Evolutionary conservation across 2,888 invertebrate species (phyloP).

Genomic region (Thera britannica): DNA sequence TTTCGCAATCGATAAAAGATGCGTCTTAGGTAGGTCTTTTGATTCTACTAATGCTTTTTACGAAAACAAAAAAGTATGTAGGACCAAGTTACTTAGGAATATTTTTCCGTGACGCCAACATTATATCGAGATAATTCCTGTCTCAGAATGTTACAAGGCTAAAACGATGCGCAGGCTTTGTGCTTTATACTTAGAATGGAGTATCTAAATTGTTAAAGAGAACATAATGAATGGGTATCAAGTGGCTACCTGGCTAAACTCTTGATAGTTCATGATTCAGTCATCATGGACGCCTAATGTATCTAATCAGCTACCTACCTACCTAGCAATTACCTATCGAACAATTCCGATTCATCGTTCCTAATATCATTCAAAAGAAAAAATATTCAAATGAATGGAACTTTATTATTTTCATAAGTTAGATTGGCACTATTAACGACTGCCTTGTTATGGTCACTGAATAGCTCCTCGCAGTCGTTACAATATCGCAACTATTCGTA

Average conservation of each 20-base stretch:
- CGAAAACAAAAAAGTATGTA: no score
- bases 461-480: slow-evolving; percentile 53
- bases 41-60: no score
- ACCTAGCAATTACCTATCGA: neutral
- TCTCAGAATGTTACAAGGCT: no score
- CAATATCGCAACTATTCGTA: slow-evolving; percentile 59
- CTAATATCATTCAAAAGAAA: neutral
- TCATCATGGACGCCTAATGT: neutral
- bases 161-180: no score
- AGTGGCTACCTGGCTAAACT: neutral
- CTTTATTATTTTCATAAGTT: slow-evolving; percentile 17
- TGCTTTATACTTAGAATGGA: no score
- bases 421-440: slow-evolving; percentile 5
- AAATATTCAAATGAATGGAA: neutral
- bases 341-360: slow-evolving; percentile 5
- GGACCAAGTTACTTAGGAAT: no score
- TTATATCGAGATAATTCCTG: no score
- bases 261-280: neutral
- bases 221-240: neutral
- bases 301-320: neutral
- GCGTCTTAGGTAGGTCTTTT: neutral
- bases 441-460: slow-evolving; percentile 44
- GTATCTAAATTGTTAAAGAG: neutral
- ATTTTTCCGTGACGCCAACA: no score
- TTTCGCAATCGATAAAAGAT: neutral